Conservation (phyloP, 2,797 vertebrate genomes). For the Syngnathus rostellatus region DNA sequence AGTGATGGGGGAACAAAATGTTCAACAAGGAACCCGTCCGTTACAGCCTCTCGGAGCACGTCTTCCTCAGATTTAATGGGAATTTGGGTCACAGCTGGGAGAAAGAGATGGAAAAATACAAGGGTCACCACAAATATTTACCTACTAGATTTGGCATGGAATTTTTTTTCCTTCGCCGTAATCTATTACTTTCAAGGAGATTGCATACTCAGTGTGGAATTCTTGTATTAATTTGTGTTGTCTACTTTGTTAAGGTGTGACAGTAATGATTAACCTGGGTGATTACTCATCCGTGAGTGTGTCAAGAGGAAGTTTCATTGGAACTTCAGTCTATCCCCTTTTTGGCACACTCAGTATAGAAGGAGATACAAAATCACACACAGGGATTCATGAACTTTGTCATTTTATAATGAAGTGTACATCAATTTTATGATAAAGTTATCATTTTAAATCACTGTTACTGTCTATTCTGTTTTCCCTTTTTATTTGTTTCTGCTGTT, state of each 20-base stretch:
- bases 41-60: constrained; percentile 38
- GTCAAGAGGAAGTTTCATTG: constrained; percentile 16
- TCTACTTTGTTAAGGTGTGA: constrained; percentile 28
- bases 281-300: constrained; percentile 35
- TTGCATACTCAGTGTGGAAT: not conserved
- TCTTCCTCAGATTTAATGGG: constrained; percentile 29
- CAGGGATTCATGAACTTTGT: too few relatives aligned
- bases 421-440: not conserved
- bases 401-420: not conserved
- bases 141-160: constrained; percentile 28
- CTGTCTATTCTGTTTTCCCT: not conserved
- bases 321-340: constrained; percentile 10
- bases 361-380: not conserved
- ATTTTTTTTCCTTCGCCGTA: constrained; percentile 12
- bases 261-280: constrained; percentile 44
- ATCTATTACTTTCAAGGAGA: constrained; percentile 4
- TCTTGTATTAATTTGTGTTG: constrained; percentile 48
- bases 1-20: not conserved
- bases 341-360: constrained; percentile 24
- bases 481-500: constrained; percentile 18
- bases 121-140: constrained; percentile 37
- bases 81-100: constrained; percentile 32
- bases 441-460: not conserved
- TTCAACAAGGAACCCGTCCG: constrained; percentile 52
- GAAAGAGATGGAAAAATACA: constrained; percentile 27